Base-by-base conservation (phyloP, 2,797 vertebrate genomes). In the Sebastes minor region DNA sequence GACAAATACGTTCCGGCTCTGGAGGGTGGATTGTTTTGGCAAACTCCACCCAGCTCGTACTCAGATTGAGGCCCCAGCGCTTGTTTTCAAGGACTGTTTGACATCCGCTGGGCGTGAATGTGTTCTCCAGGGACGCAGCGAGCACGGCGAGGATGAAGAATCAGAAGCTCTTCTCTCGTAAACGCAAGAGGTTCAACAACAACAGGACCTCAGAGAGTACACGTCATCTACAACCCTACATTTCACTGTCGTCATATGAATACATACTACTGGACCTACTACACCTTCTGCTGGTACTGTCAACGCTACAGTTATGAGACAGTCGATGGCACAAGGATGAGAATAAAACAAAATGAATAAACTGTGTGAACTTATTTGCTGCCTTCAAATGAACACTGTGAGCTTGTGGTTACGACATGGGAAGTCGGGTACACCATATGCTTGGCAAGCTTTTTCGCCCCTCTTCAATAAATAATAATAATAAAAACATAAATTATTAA, bases 1-100 rank as follows among this genome's bases (percentile, higher is more conserved):
- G 90, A 93, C 87, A 90, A 92, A 88, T 85, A 83, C 90, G 91
- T 89, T 93, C 88, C 87, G 74, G 88, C 81, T 84, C 75, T 20
- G 56, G 66, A 77, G 72, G 25, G 71, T 27, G 71, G 76, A 63
- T 71, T 42, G 78, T 68, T 86, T 87, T 85, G 76, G 63, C 64
- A 67, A 68, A 88, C 76, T 82, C 88, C 89, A 86, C 85, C 87
- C 87, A 72, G 73, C 63, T 82, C 33, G 71, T 74, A 42, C 75
- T 80, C n/a, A 70, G 42, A 61, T 42, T 28, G n/a, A 75, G 77
- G 77, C 82, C 66, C 1, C 56, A 71, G 67, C 71, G 33, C 46
- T 81, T 82, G 49, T 79, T 81, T 84, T 85, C 70, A 69, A 89
- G 82, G 74, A 52, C 68, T 53, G 71, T 86, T 91, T 88, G 90